These are phyloP conservation scores for Carpatolechia fugitivella DNA, from an alignment of 2,888 invertebrate species.

Conservation along the genomic window DNA sequence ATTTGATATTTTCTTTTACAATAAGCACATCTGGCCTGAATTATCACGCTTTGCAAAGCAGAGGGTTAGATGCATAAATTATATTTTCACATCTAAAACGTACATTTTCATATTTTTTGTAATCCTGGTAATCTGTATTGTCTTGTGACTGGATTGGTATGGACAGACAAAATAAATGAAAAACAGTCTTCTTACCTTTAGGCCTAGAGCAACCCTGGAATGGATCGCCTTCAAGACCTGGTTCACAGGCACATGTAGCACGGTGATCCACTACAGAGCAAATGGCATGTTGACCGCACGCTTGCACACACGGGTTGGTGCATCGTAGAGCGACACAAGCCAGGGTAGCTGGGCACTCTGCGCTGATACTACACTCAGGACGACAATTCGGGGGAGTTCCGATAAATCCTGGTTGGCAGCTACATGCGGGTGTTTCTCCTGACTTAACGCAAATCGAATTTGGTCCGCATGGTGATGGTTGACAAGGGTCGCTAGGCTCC, in stretches of 20 bases:
- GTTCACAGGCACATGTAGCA: slow-evolving; percentile 82
- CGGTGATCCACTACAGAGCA: slow-evolving; percentile 82
- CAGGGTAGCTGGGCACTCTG: slow-evolving; percentile 82
- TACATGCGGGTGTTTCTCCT: slow-evolving; percentile 81
- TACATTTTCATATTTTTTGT: neutral
- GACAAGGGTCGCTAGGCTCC: slow-evolving; percentile 76
- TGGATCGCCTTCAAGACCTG: slow-evolving; percentile 81
- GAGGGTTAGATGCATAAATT: slow-evolving; percentile 59
- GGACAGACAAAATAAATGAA: neutral
- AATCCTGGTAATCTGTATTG: neutral
- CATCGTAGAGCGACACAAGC: slow-evolving; percentile 83
- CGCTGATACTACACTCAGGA: slow-evolving; percentile 83
- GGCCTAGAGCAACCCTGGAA: slow-evolving; percentile 76
- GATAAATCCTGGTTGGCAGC: slow-evolving; percentile 80
- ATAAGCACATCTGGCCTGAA: slow-evolving; percentile 67
- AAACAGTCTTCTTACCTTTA: slow-evolving; percentile 51
- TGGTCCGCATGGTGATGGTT: slow-evolving; percentile 84
- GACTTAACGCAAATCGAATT: slow-evolving; percentile 81
- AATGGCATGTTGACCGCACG: slow-evolving; percentile 80
- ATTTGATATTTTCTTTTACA: slow-evolving; percentile 45
- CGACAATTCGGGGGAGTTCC: slow-evolving; percentile 84
- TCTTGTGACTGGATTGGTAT: neutral
- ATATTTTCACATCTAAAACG: slow-evolving; percentile 22
- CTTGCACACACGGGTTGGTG: slow-evolving; percentile 83
- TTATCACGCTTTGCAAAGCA: slow-evolving; percentile 74